Evolutionary conservation across 2,113 vertebrate species (phyloP).

Genomic region (Columbina picui): DNA sequence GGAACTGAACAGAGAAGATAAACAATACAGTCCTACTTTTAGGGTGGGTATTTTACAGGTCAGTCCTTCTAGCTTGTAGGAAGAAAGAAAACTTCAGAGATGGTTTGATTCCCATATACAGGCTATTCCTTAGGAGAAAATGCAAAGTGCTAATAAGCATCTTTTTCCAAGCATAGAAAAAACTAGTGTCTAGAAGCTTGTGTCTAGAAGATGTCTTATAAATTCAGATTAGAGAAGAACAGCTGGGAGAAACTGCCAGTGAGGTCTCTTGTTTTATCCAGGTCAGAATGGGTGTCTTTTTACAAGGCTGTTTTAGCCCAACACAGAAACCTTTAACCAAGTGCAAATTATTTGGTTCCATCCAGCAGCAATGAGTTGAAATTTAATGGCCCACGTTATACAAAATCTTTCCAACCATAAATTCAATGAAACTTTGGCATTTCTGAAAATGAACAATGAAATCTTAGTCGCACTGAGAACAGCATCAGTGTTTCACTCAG

Average conservation of each 20-base stretch:
- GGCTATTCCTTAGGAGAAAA: neutral
- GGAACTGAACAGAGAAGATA: neutral
- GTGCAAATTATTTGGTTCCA: neutral
- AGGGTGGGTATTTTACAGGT: neutral
- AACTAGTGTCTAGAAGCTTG: neutral
- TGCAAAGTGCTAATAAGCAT: neutral
- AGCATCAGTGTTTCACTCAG: neutral
- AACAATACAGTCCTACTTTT: neutral
- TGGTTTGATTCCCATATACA: neutral
- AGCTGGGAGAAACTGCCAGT: neutral
- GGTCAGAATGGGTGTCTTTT: neutral
- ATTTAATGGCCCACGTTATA: neutral
- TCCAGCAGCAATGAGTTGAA: neutral
- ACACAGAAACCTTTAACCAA: neutral
- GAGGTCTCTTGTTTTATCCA: neutral
- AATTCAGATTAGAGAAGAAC: neutral
- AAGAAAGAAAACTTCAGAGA: neutral
- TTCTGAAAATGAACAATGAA: neutral
- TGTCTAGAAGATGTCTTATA: neutral
- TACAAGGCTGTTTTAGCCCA: neutral
- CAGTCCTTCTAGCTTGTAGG: neutral
- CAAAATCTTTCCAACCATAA: neutral
- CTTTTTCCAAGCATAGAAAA: neutral
- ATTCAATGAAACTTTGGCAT: neutral
- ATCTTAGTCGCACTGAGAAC: neutral